These are phyloP conservation scores for Epinephelus lanceolatus DNA, from an alignment of 2,113 vertebrate species.

Conservation along the genomic window DNA sequence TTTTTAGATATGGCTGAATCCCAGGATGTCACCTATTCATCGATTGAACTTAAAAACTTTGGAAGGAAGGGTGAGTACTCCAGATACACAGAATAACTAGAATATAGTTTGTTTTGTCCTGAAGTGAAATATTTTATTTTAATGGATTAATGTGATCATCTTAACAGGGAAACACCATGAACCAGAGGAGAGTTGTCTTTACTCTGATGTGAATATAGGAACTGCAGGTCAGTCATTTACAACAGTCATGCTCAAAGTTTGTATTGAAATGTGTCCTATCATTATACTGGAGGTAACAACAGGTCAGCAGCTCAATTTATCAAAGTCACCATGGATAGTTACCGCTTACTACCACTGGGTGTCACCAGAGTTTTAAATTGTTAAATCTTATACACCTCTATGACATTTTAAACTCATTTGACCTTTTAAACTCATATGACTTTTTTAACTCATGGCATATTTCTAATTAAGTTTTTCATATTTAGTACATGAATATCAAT, in stretches of 20 bases:
- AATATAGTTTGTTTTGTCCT: background rate
- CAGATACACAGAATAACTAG: background rate
- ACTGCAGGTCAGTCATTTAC: conserved; percentile 2
- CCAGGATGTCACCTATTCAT: background rate
- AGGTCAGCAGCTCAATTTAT: background rate
- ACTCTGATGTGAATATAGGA: conserved; percentile 12
- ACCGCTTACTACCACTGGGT: background rate
- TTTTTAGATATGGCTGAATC: background rate
- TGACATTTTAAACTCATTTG: background rate
- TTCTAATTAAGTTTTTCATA: too few species aligned
- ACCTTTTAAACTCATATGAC: too few species aligned
- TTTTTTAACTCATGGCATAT: too few species aligned
- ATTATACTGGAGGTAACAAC: background rate
- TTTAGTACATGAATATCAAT: too few species aligned
- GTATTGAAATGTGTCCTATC: background rate
- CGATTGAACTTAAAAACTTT: background rate
- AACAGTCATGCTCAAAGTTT: background rate
- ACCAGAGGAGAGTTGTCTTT: background rate
- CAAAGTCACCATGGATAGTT: background rate
- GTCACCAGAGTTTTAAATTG: background rate
- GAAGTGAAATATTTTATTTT: background rate
- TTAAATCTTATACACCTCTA: background rate
- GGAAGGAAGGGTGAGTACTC: background rate
- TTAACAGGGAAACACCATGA: conserved; percentile 7
- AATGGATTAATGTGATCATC: background rate